Conservation (phyloP, 2,888 invertebrate species). For the Chorisops tibialis region DNA sequence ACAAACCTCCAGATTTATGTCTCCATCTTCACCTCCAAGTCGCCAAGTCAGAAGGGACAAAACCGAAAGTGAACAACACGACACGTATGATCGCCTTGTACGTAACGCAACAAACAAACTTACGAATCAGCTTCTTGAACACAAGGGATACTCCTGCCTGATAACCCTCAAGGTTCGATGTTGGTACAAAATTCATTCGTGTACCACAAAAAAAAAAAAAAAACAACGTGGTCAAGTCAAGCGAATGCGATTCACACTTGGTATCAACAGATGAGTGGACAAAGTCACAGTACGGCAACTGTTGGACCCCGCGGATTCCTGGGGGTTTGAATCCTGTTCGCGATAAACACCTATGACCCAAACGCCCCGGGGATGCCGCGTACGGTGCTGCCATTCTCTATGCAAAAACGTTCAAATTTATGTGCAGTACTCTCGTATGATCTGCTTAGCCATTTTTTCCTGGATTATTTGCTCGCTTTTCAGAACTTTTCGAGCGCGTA, state of each 20-base stretch:
- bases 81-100: not conserved
- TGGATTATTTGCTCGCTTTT: too few relatives aligned
- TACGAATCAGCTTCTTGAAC: conserved; percentile 8
- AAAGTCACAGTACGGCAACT: not conserved
- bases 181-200: conserved; percentile 17
- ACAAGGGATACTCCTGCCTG: not conserved
- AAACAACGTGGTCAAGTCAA: not conserved
- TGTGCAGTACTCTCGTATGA: not conserved
- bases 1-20: conserved; percentile 19
- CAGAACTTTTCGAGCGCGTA: too few relatives aligned
- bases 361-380: conserved; percentile 5
- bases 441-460: too few relatives aligned
- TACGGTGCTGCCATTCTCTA: not conserved
- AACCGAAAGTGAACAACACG: not conserved
- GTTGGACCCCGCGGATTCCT: not conserved
- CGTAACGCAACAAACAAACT: not conserved
- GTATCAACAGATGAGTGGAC: too few relatives aligned
- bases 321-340: not conserved
- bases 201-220: not conserved
- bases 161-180: conserved; percentile 14
- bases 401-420: not conserved
- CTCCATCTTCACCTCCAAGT: conserved; percentile 11
- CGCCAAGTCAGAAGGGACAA: conserved; percentile 14
- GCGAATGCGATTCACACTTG: too few relatives aligned
- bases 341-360: conserved; percentile 11